Base-by-base conservation (phyloP, 2,113 vertebrate genomes). In the Corythaeola cristata region DNA sequence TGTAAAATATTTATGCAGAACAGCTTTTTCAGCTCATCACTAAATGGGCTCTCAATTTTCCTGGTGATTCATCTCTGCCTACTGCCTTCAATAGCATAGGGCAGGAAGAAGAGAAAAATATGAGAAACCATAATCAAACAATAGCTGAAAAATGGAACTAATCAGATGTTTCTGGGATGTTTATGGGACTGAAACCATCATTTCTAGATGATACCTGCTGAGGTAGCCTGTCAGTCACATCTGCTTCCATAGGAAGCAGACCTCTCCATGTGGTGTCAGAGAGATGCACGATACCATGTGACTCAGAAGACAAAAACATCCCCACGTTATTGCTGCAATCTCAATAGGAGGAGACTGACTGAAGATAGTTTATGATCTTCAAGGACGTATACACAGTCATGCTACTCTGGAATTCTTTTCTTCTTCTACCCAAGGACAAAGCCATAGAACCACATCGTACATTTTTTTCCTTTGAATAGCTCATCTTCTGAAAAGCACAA, bases 61-160 rank as follows among this genome's bases (percentile, higher is more conserved):
- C 67, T 76, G 49, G 28, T 96, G 94, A 96, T 93, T 93, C 94
- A 96, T 89, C 71, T 86, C 89, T 91, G 92, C 94, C 96, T 95
- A 93, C 87, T 79, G 47, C 80, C 90, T 95, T 86, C 58, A 71
- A 52, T 41, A 68, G 58, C 73, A 92, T 4, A 20, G 72, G 71
- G 44, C 67, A 89, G 18, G n/a, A 44, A 95, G 44, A 79, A 92
- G 9, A 79, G 24, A 76, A 90, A 95, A 85, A 79, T 16, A 83
- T 2, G 12, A 80, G 35, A 79, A 72, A 60, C 10, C 28, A 67
- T 72, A 63, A 82, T 35, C 27, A 75, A 96, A 88, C 19, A 85
- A 6, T 32, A 83, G 47, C 37, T 86, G 44, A 94, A 91, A 96
- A 93, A 83, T 19, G 5, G 24, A 27, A 78, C 35, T 79, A 56